phyloP scores from a whole-genome alignment of 1,140 invertebrate genomes.

The Megathymus violae region DNA sequence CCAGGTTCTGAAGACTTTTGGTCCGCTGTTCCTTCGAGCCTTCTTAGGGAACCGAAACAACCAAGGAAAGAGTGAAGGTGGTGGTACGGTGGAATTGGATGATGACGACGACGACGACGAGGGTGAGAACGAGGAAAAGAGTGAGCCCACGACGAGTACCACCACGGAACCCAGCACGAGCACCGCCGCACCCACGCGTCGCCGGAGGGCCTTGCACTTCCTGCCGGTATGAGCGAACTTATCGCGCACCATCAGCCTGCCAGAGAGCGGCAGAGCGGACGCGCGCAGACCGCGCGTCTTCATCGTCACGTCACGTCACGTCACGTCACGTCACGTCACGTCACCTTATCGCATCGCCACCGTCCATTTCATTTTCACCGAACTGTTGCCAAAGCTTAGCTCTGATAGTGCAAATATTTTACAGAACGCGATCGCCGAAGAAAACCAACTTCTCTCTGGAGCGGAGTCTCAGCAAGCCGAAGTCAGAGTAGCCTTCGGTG shows the following conservation, averaged over 20 bases:
- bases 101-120: slow-evolving; percentile 74
- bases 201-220: slow-evolving; percentile 63
- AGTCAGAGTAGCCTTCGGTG: slow-evolving; percentile 86
- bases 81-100: slow-evolving; percentile 71
- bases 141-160: slow-evolving; percentile 52
- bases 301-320: slow-evolving; percentile 74
- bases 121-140: slow-evolving; percentile 53
- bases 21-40: slow-evolving; percentile 86
- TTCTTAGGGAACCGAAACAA: slow-evolving; percentile 80
- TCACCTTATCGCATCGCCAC: slow-evolving; percentile 82
- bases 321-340: no score
- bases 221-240: slow-evolving; percentile 77
- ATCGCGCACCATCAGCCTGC: slow-evolving; percentile 76
- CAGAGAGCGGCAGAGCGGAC: slow-evolving; percentile 67
- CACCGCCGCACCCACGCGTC: slow-evolving; percentile 71
- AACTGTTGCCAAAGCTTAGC: not conserved
- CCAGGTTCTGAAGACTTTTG: slow-evolving; percentile 87
- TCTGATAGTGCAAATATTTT: slow-evolving; percentile 43
- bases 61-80: slow-evolving; percentile 55
- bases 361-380: slow-evolving; percentile 74
- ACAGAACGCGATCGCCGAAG: slow-evolving; percentile 80
- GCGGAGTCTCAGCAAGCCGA: slow-evolving; percentile 86
- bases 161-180: slow-evolving; percentile 39
- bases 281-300: slow-evolving; percentile 78
- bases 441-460: slow-evolving; percentile 79